Base-by-base conservation (phyloP, 2,797 vertebrate species). In the Brachyrhaphis roseni region DNA sequence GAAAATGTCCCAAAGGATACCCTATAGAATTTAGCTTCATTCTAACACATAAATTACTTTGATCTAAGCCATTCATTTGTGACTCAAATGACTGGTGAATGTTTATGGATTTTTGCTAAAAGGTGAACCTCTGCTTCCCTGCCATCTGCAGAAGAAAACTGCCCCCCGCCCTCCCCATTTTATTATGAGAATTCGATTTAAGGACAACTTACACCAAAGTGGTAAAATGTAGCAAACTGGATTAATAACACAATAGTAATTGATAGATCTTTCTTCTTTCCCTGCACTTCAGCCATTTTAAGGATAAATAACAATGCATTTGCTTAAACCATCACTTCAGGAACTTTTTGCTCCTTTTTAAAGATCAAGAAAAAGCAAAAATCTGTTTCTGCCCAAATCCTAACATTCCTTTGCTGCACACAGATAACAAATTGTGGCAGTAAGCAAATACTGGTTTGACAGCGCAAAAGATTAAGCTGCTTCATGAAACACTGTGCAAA, bases 321-420 rank as follows among this genome's bases (percentile, higher is more conserved):
- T 70, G 12, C 23, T 43, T 26, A 70, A 70, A 6, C 26, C 23
- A 71, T 26, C 68, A 28, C 41, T 28, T 45, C 41, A 71, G 68
- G 26, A 16, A 45, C 5, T 45, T 45, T 28, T 71, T 45, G 43
- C 20, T 26, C 66, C 39, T 68, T 2, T 2, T 26, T 70, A 15
- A 16, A 16, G 8, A 5, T 16, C 23, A 45, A n/a, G 2, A n/a
- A 46, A 71, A 71, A n/a, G n/a, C 41, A 28, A 8, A 28, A 45
- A 45, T 70, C 41, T 16, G 13, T 45, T 43, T 45, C 26, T 45
- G 26, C 12, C 5, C 41, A 45, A n/a, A 71, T 28, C 23, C 68
- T 71, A 71, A 46, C 26, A 71, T 71, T 46, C 41, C 41, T 71
- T 45, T 71, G 68, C 68, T 5, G 41, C 41, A 71, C 76, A n/a